Evolutionary conservation across 2,113 vertebrate species (phyloP), one percentile per base, ranked within the genome.

Genomic region (Gymnogyps californianus): DNA sequence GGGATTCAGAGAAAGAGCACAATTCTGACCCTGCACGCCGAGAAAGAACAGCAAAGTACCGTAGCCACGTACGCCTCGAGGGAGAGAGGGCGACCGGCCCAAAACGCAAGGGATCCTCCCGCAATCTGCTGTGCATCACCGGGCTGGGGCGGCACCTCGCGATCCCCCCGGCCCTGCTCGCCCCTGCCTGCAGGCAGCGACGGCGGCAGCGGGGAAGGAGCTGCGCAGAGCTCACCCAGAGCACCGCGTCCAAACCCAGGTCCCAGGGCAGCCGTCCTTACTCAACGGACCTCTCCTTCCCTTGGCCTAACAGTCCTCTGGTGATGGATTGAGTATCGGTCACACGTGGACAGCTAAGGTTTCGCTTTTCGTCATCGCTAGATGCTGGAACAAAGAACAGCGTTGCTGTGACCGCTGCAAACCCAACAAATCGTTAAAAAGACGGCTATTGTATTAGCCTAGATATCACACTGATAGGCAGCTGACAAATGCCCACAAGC

Each of bases 11-110:
- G 58, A 13, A 31, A 8, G 11, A 47, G 24, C 0, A 1, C 7
- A 0, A 17, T 15, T 34, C 51, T 25, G 51, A 67, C 32, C 28
- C 57, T 9, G 3, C 2, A 2, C 14, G 6, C 28, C 38, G 9
- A 51, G 38, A 4, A 44, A 15, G 17, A 46, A 5, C n/a, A 61
- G 72, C 16, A 12, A 58, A 64, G 9, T 7, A 26, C 29, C 7
- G 0, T 3, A 52, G 61, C 36, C 88, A 66, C 0, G 0, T 9
- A 4, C 38, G 19, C 15, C 13, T 1, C 4, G 0, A 32, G 0
- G 1, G 42, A 21, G 28, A 71, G 47, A 34, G 40, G n/a, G 36
- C 0, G 1, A 7, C 13, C 1, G 28, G 13, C 76, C 55, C 51
- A 8, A 42, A 79, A 14, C 4, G 2, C 52, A 8, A 32, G 16